These are phyloP conservation scores for Ciconia boyciana DNA, from an alignment of 2,113 vertebrate genomes.

Conservation along the genomic window DNA sequence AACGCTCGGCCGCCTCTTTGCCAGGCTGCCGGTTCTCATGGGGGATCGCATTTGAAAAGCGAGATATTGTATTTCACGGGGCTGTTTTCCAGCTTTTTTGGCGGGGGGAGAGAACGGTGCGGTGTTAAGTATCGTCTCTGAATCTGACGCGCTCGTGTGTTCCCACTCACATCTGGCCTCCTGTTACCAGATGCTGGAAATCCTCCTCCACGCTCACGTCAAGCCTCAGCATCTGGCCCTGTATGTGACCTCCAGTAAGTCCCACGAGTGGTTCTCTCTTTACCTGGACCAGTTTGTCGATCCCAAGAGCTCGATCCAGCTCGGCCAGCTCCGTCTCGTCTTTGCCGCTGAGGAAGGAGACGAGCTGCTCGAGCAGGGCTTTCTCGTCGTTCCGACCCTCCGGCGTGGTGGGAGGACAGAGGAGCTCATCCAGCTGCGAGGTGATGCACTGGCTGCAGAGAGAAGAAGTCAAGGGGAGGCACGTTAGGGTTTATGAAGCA, in stretches of 20 bases:
- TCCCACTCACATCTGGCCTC: conserved; percentile 20
- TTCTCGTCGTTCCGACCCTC: conserved; percentile 93
- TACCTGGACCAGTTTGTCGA: conserved; percentile 95
- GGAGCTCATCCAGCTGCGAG: conserved; percentile 88
- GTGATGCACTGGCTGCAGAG: conserved; percentile 83
- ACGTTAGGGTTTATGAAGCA: neutral
- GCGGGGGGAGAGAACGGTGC: neutral
- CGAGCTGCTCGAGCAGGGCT: conserved; percentile 90
- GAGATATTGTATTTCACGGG: neutral
- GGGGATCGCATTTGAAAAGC: neutral
- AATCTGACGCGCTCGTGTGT: neutral
- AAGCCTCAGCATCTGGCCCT: neutral
- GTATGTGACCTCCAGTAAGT: accelerated
- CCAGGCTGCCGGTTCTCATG: neutral
- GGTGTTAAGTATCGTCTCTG: neutral
- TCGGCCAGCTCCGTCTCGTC: conserved; percentile 92
- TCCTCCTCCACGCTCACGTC: neutral
- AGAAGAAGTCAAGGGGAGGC: neutral
- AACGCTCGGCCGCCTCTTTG: neutral
- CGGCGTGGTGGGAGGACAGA: conserved; percentile 86
- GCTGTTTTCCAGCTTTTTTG: neutral
- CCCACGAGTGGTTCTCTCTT: neutral
- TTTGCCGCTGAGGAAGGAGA: conserved; percentile 95
- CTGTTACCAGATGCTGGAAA: neutral
- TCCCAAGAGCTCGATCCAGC: conserved; percentile 90